A percentile compares a stretch with the other conserved stretches of the same genome.
Evolutionary conservation across 2,888 invertebrate genomes (phyloP).

Genomic region (Tridacna crocea): DNA sequence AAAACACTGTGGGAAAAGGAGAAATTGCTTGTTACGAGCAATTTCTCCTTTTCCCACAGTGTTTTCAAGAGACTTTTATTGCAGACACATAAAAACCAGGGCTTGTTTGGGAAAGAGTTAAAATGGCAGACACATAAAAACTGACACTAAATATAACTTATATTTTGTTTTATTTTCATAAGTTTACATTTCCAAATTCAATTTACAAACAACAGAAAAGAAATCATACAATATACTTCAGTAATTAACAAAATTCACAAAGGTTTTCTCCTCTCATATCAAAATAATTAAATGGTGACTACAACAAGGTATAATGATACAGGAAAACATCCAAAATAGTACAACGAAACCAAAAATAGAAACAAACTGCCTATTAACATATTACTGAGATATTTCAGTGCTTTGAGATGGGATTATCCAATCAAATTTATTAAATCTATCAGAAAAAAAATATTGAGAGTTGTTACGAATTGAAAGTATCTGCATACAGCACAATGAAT

Average conservation of each 20-base stretch:
- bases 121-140: too few species aligned
- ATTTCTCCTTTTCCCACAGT: too few species aligned
- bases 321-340: slow-evolving; percentile 9
- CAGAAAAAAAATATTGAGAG: too few species aligned
- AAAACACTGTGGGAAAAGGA: too few species aligned
- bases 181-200: slow-evolving; percentile 14
- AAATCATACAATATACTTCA: background rate
- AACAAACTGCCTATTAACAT: background rate
- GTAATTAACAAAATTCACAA: background rate
- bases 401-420: too few species aligned
- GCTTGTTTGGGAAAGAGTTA: too few species aligned
- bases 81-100: too few species aligned
- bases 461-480: too few species aligned
- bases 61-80: too few species aligned
- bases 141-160: background rate
- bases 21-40: too few species aligned
- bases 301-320: background rate
- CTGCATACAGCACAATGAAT: too few species aligned
- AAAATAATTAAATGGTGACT: slow-evolving; percentile 1
- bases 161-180: slow-evolving; percentile 23
- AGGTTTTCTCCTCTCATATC: background rate
- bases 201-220: background rate
- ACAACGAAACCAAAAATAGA: background rate
- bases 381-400: background rate
- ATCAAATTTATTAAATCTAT: too few species aligned